These are phyloP conservation scores for Pemphredon lugubris DNA, from an alignment of 2,888 invertebrate genomes.

Conservation along the genomic window DNA sequence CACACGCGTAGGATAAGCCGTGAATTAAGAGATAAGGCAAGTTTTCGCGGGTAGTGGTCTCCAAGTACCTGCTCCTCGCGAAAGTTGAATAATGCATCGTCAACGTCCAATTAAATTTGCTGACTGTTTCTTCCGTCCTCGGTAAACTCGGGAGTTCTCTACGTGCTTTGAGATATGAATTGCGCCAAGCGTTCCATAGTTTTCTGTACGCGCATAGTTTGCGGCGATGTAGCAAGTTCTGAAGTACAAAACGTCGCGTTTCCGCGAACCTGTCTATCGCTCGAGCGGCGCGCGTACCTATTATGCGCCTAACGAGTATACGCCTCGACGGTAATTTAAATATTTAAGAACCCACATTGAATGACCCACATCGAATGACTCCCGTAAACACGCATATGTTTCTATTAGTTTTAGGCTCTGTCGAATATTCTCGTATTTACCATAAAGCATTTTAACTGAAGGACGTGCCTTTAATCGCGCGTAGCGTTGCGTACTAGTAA, in stretches of 20 bases:
- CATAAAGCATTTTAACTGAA: too few relatives aligned
- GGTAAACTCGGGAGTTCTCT: constrained; percentile 1
- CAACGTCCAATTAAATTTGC: constrained; percentile 48
- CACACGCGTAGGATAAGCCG: not conserved
- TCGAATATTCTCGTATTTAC: too few relatives aligned
- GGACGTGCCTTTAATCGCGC: too few relatives aligned
- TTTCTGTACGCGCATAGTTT: constrained; percentile 18
- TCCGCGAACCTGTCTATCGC: constrained; percentile 2
- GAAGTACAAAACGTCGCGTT: not conserved
- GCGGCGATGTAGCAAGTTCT: not conserved
- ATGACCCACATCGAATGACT: too few relatives aligned
- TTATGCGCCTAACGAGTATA: too few relatives aligned
- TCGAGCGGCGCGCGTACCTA: not conserved
- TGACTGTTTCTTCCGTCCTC: constrained; percentile 31
- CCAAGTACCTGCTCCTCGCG: not conserved
- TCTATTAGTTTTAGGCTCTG: too few relatives aligned
- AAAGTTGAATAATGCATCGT: constrained; percentile 42
- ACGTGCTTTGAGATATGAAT: constrained; percentile 21
- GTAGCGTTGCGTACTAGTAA: too few relatives aligned
- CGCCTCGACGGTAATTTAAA: too few relatives aligned
- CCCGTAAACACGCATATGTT: too few relatives aligned
- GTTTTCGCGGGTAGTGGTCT: too few relatives aligned
- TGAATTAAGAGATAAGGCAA: too few relatives aligned
- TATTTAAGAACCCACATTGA: too few relatives aligned
- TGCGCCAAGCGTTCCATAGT: constrained; percentile 4